Evolutionary conservation across 2,888 invertebrate species (phyloP), one percentile per base, ranked within the genome.

Genomic region (Chrysolina oricalcia): DNA sequence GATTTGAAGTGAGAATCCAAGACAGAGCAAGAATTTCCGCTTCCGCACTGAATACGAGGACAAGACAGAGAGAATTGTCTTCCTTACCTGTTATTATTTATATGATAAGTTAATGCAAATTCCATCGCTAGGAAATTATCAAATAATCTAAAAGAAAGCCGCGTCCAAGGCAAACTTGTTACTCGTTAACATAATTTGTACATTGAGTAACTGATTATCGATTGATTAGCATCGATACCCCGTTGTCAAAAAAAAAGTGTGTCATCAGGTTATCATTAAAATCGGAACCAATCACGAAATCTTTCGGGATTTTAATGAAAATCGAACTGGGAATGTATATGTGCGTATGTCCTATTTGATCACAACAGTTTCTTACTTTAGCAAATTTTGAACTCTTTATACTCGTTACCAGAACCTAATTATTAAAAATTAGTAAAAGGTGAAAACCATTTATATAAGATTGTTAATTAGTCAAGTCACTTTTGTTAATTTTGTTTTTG

Each of bases 141-240:
- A 50, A 72, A 75, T 71, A 76, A 67, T 70, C 73, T 53, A 64
- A 73, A 76, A 76, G 67, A 76, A 68, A 73, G 71, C 73, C 67
- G 70, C 53, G 4, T 71, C 70, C 73, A 76, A 76, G 76, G 76
- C 48, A 50, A 76, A 66, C 76, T 11, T 59, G 40, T 67, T 64
- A 62, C 2, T 35, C 4, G 9, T 59, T 59, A 35, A 59, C 35
- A 59, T 59, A 59, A 35, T 35, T 59, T 13, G 59, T 59, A 59
- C n/a, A 17, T 59, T 59, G 35, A 10, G 59, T 59, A 59, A 59
- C 27, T 35, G 10, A 19, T 17, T 50, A 59, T 59, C 10, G 59
- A 59, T 59, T 59, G 35, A 59, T 27, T 17, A 35, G 27, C 27
- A 35, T 59, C 27, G 35, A 59, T 59, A 59, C 9, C n/a, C 17